A percentile compares a stretch with the other conserved stretches of the same genome.
These are phyloP conservation scores for Rhodinocichla rosea DNA, from an alignment of 2,113 vertebrate genomes.

Conservation along the genomic window DNA sequence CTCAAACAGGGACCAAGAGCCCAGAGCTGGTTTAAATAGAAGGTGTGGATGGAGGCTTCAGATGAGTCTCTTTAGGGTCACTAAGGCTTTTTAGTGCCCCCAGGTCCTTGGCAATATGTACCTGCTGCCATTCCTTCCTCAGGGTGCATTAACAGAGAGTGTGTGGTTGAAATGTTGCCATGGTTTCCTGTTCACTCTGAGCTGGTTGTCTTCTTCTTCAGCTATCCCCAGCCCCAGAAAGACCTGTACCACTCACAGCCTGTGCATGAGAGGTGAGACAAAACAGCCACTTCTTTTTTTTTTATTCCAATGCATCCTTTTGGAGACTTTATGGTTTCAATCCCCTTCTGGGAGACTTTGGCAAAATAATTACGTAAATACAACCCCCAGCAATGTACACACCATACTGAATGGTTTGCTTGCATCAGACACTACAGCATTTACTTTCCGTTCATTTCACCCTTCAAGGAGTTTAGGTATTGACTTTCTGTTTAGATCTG, in stretches of 20 bases:
- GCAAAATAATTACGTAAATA: background rate
- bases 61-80: background rate
- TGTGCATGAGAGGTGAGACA: background rate
- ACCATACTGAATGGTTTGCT: background rate
- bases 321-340: background rate
- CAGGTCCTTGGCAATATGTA: background rate
- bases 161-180: background rate
- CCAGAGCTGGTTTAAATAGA: background rate
- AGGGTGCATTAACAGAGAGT: background rate
- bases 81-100: background rate
- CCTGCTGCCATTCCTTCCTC: background rate
- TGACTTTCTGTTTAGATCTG: background rate
- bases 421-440: background rate
- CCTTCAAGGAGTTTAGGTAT: background rate
- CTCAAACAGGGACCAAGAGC: accelerated
- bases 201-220: background rate
- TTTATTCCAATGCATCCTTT: background rate
- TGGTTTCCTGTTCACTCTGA: background rate
- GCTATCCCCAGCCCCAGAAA: background rate
- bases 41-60: background rate
- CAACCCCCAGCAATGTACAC: background rate
- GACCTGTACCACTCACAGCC: background rate
- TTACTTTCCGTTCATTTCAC: background rate
- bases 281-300: background rate
- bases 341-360: background rate